Evolutionary conservation across 2,113 vertebrate genomes (phyloP).

Genomic region (Willisornis vidua): DNA sequence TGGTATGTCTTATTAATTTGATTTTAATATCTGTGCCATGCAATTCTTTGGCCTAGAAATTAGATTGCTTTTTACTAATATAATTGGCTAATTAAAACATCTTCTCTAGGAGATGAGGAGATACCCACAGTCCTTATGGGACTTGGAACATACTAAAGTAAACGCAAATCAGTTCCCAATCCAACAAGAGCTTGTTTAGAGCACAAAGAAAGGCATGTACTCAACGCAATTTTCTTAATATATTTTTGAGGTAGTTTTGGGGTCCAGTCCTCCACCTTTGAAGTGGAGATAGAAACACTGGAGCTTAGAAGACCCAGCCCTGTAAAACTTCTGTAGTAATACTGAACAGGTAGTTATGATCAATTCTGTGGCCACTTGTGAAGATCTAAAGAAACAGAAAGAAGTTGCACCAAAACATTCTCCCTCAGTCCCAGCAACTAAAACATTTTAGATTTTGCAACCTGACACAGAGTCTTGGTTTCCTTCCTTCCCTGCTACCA

Average conservation of each 20-base stretch:
- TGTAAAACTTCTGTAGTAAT: neutral
- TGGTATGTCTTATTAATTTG: slow-evolving; percentile 42
- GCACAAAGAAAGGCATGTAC: neutral
- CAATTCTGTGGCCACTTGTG: neutral
- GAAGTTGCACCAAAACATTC: neutral
- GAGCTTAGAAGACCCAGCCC: neutral
- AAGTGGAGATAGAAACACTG: neutral
- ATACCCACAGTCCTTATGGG: slow-evolving; percentile 15
- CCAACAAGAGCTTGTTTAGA: neutral
- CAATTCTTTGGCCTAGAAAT: slow-evolving; percentile 53
- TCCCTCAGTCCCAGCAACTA: neutral
- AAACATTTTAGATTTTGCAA: neutral
- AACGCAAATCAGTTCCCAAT: neutral
- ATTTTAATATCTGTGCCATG: slow-evolving; percentile 41
- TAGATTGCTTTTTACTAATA: slow-evolving; percentile 47
- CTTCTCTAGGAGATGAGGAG: slow-evolving; percentile 30
- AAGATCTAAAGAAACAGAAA: neutral
- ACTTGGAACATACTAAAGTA: neutral
- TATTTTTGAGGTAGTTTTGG: neutral
- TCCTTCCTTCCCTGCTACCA: neutral
- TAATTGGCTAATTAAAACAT: slow-evolving; percentile 60
- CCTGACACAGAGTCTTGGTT: accelerated
- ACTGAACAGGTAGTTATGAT: no score
- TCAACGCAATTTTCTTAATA: neutral
- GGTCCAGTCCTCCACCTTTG: neutral